These are phyloP conservation scores for Galerucella nymphaeae DNA, from an alignment of 2,888 invertebrate species.

Conservation along the genomic window DNA sequence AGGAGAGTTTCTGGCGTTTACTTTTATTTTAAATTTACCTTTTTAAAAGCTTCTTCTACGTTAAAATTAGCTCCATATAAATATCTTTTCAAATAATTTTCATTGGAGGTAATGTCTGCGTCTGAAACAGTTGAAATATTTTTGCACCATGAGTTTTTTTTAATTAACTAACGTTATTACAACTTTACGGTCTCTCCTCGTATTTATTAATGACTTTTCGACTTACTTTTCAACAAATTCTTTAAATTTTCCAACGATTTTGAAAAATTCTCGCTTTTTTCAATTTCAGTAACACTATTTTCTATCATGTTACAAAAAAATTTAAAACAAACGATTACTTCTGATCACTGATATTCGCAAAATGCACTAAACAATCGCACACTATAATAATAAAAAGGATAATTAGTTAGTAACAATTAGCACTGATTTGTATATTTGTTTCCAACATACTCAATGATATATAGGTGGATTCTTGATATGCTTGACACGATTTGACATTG, in stretches of 20 bases:
- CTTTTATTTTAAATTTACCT: slow-evolving; percentile 50
- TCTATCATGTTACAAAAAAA: background rate
- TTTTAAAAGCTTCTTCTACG: slow-evolving; percentile 58
- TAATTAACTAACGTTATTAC: too few relatives aligned
- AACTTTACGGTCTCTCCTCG: too few relatives aligned
- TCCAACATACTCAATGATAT: background rate
- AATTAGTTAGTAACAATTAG: background rate
- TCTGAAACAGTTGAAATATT: slow-evolving; percentile 12
- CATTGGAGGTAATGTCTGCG: slow-evolving; percentile 1
- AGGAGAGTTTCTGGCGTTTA: too few relatives aligned
- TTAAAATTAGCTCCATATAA: slow-evolving; percentile 58
- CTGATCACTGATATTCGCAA: background rate
- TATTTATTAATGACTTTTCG: background rate
- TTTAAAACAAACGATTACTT: background rate
- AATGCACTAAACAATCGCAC: background rate
- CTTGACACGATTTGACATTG: slow-evolving; percentile 18
- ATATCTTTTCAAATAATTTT: slow-evolving; percentile 56
- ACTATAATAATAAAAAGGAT: too few relatives aligned
- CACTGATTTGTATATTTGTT: background rate
- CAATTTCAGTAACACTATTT: background rate
- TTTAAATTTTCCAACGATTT: slow-evolving; percentile 16
- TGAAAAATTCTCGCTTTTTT: background rate
- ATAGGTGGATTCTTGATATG: background rate
- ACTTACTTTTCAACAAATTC: slow-evolving; percentile 24
- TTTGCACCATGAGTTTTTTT: too few relatives aligned